These are phyloP conservation scores for Actias luna DNA, from an alignment of 2,888 invertebrate species.

Conservation along the genomic window DNA sequence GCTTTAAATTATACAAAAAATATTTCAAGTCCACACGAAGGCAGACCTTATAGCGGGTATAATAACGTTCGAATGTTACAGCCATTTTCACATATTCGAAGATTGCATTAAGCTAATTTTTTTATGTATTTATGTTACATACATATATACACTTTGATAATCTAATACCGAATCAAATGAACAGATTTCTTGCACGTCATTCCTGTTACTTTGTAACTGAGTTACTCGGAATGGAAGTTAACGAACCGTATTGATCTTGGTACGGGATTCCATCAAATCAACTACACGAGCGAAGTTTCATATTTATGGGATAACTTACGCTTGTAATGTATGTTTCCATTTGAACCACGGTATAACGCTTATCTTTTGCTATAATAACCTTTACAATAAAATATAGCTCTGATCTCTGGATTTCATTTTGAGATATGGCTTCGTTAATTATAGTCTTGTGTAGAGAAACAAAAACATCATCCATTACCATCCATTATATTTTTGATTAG, in stretches of 20 bases:
- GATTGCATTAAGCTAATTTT: neutral
- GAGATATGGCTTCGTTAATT: neutral
- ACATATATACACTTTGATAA: neutral
- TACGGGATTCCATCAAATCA: conserved; percentile 58
- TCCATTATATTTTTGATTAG: no score
- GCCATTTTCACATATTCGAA: neutral
- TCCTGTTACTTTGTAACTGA: conserved; percentile 50
- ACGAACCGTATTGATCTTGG: conserved; percentile 59
- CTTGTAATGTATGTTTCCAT: conserved; percentile 15
- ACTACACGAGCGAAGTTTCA: conserved; percentile 47
- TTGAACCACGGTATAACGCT: neutral
- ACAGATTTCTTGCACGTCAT: conserved; percentile 35
- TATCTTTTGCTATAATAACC: neutral
- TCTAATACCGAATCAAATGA: conserved; percentile 30
- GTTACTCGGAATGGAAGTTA: conserved; percentile 56
- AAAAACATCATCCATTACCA: no score
- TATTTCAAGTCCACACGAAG: no score
- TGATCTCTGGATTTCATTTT: no score
- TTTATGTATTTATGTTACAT: neutral
- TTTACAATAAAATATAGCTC: neutral
- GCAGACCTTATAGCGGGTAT: no score
- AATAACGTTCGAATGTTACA: no score
- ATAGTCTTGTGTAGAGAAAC: neutral
- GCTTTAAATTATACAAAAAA: no score
- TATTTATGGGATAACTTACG: conserved; percentile 48